Evolutionary conservation across 2,113 vertebrate genomes (phyloP).

Genomic region (Mobula birostris): DNA sequence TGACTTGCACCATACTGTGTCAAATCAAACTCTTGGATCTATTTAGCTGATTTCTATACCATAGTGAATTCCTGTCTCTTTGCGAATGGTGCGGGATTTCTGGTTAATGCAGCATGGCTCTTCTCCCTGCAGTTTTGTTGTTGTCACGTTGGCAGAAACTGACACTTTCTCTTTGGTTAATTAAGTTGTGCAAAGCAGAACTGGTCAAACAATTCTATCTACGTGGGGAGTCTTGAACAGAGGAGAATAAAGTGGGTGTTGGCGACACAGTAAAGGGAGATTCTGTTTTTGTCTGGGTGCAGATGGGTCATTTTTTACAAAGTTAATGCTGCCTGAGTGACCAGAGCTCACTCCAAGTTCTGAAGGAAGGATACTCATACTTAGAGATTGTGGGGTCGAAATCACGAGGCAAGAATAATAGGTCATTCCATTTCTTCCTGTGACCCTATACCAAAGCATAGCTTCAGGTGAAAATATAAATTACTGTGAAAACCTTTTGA

Average conservation of each 20-base stretch:
- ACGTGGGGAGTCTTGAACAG: constrained; percentile 68
- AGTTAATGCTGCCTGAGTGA: constrained; percentile 74
- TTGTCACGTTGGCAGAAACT: constrained; percentile 69
- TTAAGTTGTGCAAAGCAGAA: constrained; percentile 74
- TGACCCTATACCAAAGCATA: not conserved
- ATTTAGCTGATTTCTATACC: not conserved
- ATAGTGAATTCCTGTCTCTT: constrained; percentile 41
- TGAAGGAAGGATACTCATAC: constrained; percentile 7
- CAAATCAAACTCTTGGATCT: constrained; percentile 28
- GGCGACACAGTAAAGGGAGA: constrained; percentile 74
- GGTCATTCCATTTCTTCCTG: not conserved
- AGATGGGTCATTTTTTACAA: constrained; percentile 78
- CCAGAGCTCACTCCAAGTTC: constrained; percentile 3
- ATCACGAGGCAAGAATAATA: constrained; percentile 5
- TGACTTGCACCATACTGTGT: constrained; percentile 16
- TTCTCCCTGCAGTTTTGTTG: constrained; percentile 61
- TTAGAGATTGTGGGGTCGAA: constrained; percentile 16
- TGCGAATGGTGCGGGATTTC: constrained; percentile 58
- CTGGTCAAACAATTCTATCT: constrained; percentile 73
- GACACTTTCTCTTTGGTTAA: constrained; percentile 78
- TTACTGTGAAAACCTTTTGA: constrained; percentile 11
- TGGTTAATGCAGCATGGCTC: constrained; percentile 54
- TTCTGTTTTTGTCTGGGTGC: constrained; percentile 79
- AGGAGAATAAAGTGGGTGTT: constrained; percentile 71
- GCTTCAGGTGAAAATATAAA: not conserved